Base-by-base conservation (phyloP, 2,113 vertebrate species). In the Nothoprocta pentlandii region DNA sequence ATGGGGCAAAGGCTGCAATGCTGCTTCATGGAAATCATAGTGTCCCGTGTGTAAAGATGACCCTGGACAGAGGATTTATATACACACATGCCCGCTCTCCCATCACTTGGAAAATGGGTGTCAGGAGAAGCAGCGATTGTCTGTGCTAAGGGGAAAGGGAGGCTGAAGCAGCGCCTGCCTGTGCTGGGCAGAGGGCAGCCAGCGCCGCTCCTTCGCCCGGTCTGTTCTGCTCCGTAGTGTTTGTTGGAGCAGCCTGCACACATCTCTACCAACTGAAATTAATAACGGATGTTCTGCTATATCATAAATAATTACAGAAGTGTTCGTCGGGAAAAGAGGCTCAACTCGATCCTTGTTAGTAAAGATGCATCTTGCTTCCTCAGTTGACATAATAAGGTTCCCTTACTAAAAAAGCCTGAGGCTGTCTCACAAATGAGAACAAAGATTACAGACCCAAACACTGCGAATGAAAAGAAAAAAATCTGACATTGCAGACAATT, bases 151-250 rank as follows among this genome's bases (percentile, higher is more conserved):
- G 54, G 54, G 28, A 17, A 58, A 17, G 54, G 54, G 54, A 10
- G 17, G 28, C 10, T 8, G 17, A 32, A 32, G 54, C 9, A 17
- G 28, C 8, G 12, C 30, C 3, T 2, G 19, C 28, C 41, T 46
- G 30, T 73, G 36, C 17, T 5, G 80, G 42, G 66, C 25, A 36
- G 58, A 12, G n/a, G 23, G 34, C 47, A 70, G n/a, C 26, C n/a
- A 69, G 6, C 0, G 8, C 19, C 1, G 0, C 30, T 26, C 42
- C 16, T 36, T 8, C 11, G 21, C 32, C 17, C 30, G 39, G 7
- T 8, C 32, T 20, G n/a, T 70, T 59, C 59, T 66, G 66, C 51
- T 17, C 59, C 10, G 2, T 2, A 36, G 12, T 17, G 30, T 41
- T 62, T 56, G 41, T 28, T 28, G 21, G 49, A 46, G 39, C 53